Evolutionary conservation across 2,888 invertebrate genomes (phyloP).

Genomic region (Phaonia tiefii): DNA sequence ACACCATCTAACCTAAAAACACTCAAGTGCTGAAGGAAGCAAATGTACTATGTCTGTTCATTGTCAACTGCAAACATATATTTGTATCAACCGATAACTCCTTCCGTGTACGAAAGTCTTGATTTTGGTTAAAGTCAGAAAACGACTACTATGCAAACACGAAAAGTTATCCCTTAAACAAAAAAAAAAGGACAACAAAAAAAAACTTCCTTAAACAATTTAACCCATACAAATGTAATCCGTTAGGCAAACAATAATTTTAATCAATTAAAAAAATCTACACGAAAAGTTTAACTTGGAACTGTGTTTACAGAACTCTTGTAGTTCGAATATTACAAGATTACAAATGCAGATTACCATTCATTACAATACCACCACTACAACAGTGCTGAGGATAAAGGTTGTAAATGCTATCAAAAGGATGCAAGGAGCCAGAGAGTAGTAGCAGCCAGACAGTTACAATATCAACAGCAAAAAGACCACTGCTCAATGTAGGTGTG

Average conservation of each 20-base stretch:
- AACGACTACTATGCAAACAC: too few relatives aligned
- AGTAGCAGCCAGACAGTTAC: not conserved
- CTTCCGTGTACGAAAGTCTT: too few relatives aligned
- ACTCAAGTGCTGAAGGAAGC: too few relatives aligned
- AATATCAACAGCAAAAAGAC: not conserved
- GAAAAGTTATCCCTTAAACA: too few relatives aligned
- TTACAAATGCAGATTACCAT: slow-evolving; percentile 42
- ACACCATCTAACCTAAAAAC: too few relatives aligned
- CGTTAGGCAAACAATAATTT: slow-evolving; percentile 53
- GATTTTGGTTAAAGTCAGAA: too few relatives aligned
- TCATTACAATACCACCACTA: not conserved
- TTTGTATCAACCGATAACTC: too few relatives aligned
- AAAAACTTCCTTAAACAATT: slow-evolving; percentile 57
- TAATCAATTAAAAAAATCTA: slow-evolving; percentile 67
- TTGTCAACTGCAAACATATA: too few relatives aligned
- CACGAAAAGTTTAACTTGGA: slow-evolving; percentile 60
- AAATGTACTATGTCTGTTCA: too few relatives aligned
- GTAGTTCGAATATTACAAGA: slow-evolving; percentile 54
- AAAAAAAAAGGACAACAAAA: too few relatives aligned
- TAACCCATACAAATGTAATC: slow-evolving; percentile 56
- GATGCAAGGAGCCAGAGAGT: not conserved
- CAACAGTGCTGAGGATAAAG: slow-evolving; percentile 8
- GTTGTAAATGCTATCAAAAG: not conserved
- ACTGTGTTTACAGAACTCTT: slow-evolving; percentile 61
- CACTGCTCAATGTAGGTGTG: slow-evolving; percentile 51